Evolutionary conservation across 2,797 vertebrate genomes (phyloP).

Genomic region (Oryzias sinensis): DNA sequence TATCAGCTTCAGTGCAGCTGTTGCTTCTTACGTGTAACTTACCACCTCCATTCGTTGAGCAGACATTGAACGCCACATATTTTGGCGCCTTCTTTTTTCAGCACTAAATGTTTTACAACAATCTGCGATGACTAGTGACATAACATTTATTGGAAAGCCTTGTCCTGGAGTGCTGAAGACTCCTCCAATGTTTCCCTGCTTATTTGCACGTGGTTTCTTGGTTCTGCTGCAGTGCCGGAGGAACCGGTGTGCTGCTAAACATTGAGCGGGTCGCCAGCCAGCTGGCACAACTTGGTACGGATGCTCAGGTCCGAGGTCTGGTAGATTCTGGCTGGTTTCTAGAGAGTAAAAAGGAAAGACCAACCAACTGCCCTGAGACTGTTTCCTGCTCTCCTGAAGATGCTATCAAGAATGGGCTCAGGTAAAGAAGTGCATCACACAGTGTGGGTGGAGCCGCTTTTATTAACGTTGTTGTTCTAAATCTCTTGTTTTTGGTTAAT

Average conservation of each 20-base stretch:
- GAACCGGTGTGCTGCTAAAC: conserved; percentile 84
- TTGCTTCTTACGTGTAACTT: conserved; percentile 19
- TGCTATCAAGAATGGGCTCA: conserved; percentile 82
- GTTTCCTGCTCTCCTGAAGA: conserved; percentile 81
- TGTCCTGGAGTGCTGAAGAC: conserved; percentile 41
- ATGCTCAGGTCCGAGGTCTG: conserved; percentile 82
- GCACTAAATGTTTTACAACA: conserved; percentile 55
- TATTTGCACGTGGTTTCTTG: conserved; percentile 8
- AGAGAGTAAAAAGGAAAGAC: conserved; percentile 78
- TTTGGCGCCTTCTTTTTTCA: conserved; percentile 57
- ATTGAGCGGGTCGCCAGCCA: conserved; percentile 81
- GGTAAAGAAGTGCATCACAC: conserved; percentile 55
- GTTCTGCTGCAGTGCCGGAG: conserved; percentile 76
- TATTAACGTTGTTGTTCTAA: neutral
- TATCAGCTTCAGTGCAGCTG: conserved; percentile 8
- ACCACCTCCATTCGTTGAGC: conserved; percentile 33
- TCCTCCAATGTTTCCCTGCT: conserved; percentile 48
- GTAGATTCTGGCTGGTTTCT: conserved; percentile 88
- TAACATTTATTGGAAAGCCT: conserved; percentile 58
- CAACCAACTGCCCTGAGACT: conserved; percentile 76
- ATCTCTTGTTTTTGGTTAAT: neutral
- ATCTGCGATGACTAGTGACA: conserved; percentile 55
- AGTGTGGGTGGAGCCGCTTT: neutral
- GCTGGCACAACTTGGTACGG: conserved; percentile 78
- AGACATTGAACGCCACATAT: conserved; percentile 48